Evolutionary conservation across 2,888 invertebrate genomes (phyloP).

Genomic region (Lasioglossum zephyrum): DNA sequence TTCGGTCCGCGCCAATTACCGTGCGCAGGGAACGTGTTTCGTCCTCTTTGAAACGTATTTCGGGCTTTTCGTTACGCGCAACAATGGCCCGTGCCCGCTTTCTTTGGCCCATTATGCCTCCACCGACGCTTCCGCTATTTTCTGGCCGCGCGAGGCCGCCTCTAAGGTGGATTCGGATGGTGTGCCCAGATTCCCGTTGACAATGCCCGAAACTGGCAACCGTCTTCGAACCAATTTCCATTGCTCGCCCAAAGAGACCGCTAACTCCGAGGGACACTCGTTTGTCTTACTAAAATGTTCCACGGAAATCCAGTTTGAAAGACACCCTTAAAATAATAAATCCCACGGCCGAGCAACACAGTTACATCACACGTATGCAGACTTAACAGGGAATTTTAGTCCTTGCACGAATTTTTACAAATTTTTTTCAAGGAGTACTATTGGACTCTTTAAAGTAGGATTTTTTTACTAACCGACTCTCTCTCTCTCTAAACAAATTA

Average conservation of each 20-base stretch:
- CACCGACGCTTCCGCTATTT: constrained; percentile 19
- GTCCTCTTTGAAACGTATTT: constrained; percentile 46
- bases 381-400: too few species aligned
- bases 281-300: background rate
- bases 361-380: background rate
- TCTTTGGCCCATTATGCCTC: constrained; percentile 40
- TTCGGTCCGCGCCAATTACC: constrained; percentile 44
- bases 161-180: constrained; percentile 27
- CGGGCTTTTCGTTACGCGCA: constrained; percentile 44
- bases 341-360: background rate
- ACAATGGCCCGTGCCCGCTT: constrained; percentile 45
- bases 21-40: constrained; percentile 20
- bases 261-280: background rate
- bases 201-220: constrained; percentile 13
- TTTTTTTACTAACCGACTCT: background rate
- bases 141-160: constrained; percentile 18
- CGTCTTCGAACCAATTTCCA: background rate
- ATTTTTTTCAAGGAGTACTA: background rate
- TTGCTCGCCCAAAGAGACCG: background rate
- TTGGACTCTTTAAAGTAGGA: background rate
- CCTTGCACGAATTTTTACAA: background rate
- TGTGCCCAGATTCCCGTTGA: constrained; percentile 1
- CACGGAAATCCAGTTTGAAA: background rate
- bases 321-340: background rate
- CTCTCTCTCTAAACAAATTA: too few species aligned